Evolutionary conservation across 2,797 vertebrate genomes (phyloP).

Genomic region (Notamacropus eugenii): DNA sequence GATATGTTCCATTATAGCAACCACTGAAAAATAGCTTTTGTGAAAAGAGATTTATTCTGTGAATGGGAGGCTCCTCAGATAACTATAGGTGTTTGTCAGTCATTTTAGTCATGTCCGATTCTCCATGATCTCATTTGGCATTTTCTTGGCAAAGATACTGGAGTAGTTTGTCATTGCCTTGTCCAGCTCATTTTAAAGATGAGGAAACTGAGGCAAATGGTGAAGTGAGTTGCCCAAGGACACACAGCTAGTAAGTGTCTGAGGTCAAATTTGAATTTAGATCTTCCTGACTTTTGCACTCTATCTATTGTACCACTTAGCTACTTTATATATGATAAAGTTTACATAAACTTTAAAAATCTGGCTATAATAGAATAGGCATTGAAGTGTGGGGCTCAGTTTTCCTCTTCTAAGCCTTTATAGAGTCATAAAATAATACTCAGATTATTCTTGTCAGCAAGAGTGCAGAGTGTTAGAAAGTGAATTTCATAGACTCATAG

Average conservation of each 20-base stretch:
- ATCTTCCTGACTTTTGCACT: no score
- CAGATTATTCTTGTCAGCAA: slow-evolving; percentile 65
- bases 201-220: no score
- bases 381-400: slow-evolving; percentile 53
- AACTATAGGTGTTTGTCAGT: slow-evolving; percentile 25
- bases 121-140: no score
- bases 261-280: no score
- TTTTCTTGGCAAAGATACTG: no score
- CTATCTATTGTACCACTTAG: no score
- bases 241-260: no score
- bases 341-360: slow-evolving; percentile 68
- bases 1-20: not conserved
- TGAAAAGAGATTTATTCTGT: slow-evolving; percentile 24
- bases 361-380: slow-evolving; percentile 38
- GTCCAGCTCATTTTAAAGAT: no score
- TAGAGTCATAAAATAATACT: slow-evolving; percentile 55
- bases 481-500: slow-evolving; percentile 55
- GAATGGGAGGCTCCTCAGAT: slow-evolving; percentile 7
- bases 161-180: no score
- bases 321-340: slow-evolving; percentile 13
- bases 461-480: slow-evolving; percentile 55
- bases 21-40: not conserved
- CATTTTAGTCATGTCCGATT: no score
- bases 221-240: no score
- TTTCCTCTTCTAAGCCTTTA: slow-evolving; percentile 65